Conservation (phyloP, 53 echinoderm and acorn worm genomes). For the Arbacia lixula region DNA sequence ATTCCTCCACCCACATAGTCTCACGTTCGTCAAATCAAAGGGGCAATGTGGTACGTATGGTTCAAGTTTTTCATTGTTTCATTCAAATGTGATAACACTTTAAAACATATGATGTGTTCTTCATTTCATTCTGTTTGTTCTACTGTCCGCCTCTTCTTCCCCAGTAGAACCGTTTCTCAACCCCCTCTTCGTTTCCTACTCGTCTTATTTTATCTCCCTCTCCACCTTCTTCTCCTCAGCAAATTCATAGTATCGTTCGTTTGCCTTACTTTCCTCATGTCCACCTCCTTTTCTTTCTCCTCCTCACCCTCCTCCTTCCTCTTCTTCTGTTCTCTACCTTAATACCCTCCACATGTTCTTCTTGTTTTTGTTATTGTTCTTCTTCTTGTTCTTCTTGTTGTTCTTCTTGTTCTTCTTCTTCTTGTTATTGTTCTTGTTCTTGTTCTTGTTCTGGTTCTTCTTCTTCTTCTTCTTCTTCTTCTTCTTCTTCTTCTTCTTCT, state of each 20-base stretch:
- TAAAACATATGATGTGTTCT: no score
- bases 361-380: not conserved
- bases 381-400: not conserved
- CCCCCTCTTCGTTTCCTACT: no score
- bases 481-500: constrained; percentile 33
- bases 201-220: no score
- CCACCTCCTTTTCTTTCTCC: not conserved
- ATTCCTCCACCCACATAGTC: no score
- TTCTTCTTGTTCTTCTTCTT: constrained; percentile 30
- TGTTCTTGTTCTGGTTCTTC: constrained; percentile 3
- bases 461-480: constrained; percentile 33
- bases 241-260: not conserved
- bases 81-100: no score
- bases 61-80: no score
- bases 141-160: no score
- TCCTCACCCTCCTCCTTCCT: not conserved
- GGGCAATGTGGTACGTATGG: no score
- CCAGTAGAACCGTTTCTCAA: no score
- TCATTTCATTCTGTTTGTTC: no score
- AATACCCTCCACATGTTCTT: constrained; percentile 7
- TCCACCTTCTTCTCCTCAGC: no score
- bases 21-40: no score
- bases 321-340: not conserved
- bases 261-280: not conserved
- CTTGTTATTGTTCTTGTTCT: not conserved